Percentiles rank a stretch among this genome's conserved stretches.
Conservation (phyloP, 2,113 vertebrate genomes). For the Rattus rattus region DNA sequence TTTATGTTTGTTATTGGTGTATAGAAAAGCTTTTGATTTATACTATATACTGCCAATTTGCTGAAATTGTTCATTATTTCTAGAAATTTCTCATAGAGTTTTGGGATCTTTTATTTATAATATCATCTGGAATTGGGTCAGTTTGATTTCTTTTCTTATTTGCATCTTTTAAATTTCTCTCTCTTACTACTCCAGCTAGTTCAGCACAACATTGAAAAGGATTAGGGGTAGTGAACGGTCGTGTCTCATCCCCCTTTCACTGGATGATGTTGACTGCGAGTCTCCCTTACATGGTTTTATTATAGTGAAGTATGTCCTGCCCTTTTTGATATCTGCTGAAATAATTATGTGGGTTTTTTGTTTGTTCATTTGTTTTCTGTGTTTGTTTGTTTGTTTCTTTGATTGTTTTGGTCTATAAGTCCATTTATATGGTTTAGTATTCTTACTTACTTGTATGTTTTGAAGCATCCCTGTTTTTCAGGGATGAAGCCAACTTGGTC, state of each 20-base stretch:
- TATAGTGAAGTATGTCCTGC: neutral
- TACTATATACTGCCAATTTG: neutral
- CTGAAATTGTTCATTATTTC: neutral
- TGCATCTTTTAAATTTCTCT: neutral
- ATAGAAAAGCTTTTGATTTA: neutral
- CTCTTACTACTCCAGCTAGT: neutral
- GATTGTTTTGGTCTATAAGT: neutral
- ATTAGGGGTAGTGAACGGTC: neutral
- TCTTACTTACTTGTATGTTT: neutral
- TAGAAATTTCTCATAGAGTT: neutral
- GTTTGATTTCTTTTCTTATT: neutral
- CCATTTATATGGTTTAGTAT: neutral
- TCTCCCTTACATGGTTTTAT: neutral
- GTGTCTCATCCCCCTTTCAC: neutral
- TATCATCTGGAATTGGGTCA: neutral
- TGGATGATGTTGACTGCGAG: neutral
- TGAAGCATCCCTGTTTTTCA: neutral
- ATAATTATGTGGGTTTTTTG: neutral
- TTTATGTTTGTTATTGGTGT: neutral
- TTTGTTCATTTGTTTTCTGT: neutral
- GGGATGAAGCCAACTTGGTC: neutral
- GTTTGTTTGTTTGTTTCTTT: neutral
- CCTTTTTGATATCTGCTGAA: neutral
- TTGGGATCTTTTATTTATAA: neutral
- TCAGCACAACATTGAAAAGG: neutral